Percentiles rank a stretch among this genome's conserved stretches.
Conservation (phyloP, 2,113 vertebrate species). For the Nothocercus julius region DNA sequence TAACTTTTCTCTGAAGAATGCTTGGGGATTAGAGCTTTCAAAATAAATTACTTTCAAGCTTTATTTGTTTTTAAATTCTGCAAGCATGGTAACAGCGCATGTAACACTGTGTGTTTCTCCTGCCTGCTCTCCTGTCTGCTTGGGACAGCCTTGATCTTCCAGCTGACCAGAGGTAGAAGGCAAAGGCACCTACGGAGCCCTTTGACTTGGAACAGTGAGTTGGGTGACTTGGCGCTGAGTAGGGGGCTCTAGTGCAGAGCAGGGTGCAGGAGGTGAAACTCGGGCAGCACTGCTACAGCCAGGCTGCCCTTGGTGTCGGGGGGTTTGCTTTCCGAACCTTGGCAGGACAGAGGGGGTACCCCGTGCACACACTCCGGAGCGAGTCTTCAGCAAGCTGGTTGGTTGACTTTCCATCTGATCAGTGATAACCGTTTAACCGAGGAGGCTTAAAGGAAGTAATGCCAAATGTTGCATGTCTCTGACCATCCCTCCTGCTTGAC, state of each 20-base stretch:
- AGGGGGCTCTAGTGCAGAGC: not conserved
- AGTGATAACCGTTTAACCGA: not conserved
- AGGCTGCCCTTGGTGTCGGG: not conserved
- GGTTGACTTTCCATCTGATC: not conserved
- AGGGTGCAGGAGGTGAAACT: not conserved
- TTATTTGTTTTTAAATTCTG: slow-evolving; percentile 14
- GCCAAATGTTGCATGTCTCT: not conserved
- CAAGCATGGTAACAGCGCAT: not conserved
- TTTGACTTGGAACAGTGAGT: not conserved
- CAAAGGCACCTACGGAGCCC: not conserved
- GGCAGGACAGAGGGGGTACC: not conserved
- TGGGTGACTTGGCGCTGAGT: not conserved
- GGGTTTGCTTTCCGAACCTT: not conserved
- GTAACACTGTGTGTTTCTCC: slow-evolving; percentile 23
- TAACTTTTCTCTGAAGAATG: slow-evolving; percentile 46
- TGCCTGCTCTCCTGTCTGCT: not conserved
- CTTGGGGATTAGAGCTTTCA: slow-evolving; percentile 52
- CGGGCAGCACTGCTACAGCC: accelerated
- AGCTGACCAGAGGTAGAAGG: not conserved
- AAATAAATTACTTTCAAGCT: slow-evolving; percentile 38
- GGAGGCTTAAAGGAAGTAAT: not conserved
- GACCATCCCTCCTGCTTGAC: accelerated
- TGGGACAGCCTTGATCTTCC: not conserved
- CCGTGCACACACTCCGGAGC: accelerated
- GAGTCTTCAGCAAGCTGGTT: not conserved